A percentile compares a stretch with the other conserved stretches of the same genome.
phyloP scores from a whole-genome alignment of 1,140 invertebrate species.

The Vanessa atalanta region DNA sequence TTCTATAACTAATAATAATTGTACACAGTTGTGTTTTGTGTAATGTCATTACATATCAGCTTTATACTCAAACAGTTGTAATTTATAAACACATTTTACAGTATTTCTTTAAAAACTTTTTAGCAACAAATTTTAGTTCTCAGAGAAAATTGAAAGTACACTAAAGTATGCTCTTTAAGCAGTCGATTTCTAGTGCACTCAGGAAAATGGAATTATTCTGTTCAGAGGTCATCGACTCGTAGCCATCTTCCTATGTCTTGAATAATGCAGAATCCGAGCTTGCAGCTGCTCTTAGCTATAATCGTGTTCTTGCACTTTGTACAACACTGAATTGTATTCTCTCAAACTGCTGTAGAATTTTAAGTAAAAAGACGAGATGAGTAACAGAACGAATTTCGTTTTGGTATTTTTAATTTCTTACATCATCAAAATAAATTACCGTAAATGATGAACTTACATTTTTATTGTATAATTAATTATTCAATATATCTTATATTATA shows the following conservation, averaged over 20 bases:
- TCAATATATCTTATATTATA: not conserved
- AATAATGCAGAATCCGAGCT: constrained; percentile 44
- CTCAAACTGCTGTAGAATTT: constrained; percentile 9
- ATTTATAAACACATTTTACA: not conserved
- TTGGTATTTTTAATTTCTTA: not conserved
- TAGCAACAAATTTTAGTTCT: constrained; percentile 6
- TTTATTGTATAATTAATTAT: too few species aligned
- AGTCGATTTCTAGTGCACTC: constrained; percentile 39
- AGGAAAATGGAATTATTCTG: constrained; percentile 44
- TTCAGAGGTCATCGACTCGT: constrained; percentile 41
- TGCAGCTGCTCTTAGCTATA: constrained; percentile 26
- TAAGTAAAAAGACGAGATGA: not conserved
- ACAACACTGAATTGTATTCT: constrained; percentile 11
- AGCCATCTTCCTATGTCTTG: constrained; percentile 42
- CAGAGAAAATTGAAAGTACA: constrained; percentile 23
- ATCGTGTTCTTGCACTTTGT: constrained; percentile 21
- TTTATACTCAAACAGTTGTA: not conserved
- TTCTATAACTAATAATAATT: too few species aligned
- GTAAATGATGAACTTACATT: not conserved
- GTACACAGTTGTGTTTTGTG: too few species aligned
- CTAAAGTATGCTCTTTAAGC: constrained; percentile 34
- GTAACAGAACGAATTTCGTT: not conserved
- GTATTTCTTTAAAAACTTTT: not conserved
- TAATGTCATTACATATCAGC: too few species aligned
- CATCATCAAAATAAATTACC: not conserved